Evolutionary conservation across 2,797 vertebrate genomes (phyloP).

Genomic region (Cossypha caffra): DNA sequence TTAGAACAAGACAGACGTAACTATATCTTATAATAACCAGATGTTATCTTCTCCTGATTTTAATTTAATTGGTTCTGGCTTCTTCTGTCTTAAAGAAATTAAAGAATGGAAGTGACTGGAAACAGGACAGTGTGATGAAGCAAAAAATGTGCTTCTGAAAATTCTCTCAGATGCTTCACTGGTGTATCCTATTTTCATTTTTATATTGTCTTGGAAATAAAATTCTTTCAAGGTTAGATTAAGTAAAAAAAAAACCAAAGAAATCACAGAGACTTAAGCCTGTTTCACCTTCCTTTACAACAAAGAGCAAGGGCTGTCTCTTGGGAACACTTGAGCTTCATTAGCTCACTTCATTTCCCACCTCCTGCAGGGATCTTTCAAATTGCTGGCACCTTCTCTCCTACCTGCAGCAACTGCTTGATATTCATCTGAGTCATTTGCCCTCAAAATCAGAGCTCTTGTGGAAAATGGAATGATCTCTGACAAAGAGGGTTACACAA

Average conservation of each 20-base stretch:
- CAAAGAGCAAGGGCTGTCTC: not conserved
- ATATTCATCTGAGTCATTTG: not conserved
- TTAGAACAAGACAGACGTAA: not conserved
- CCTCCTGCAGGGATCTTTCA: not conserved
- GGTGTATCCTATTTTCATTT: not conserved
- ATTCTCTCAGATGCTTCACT: not conserved
- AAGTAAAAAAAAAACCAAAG: not conserved
- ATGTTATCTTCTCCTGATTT: not conserved
- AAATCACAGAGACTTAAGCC: not conserved
- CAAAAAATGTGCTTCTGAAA: not conserved
- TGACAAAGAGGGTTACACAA: not conserved
- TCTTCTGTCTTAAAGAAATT: not conserved
- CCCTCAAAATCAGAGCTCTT: not conserved
- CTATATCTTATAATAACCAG: not conserved
- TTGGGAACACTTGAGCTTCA: not conserved
- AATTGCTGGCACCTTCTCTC: not conserved
- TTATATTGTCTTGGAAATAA: not conserved
- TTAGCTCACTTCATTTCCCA: not conserved
- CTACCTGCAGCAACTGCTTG: not conserved
- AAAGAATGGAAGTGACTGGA: not conserved
- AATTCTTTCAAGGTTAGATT: not conserved
- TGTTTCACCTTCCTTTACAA: not conserved
- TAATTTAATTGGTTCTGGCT: not conserved
- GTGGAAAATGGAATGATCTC: not conserved
- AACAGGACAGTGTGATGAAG: not conserved